Conservation (phyloP, 30 jellyfish, hydroid and myxozoan genomes). For the Phacellophora camtschatica region DNA sequence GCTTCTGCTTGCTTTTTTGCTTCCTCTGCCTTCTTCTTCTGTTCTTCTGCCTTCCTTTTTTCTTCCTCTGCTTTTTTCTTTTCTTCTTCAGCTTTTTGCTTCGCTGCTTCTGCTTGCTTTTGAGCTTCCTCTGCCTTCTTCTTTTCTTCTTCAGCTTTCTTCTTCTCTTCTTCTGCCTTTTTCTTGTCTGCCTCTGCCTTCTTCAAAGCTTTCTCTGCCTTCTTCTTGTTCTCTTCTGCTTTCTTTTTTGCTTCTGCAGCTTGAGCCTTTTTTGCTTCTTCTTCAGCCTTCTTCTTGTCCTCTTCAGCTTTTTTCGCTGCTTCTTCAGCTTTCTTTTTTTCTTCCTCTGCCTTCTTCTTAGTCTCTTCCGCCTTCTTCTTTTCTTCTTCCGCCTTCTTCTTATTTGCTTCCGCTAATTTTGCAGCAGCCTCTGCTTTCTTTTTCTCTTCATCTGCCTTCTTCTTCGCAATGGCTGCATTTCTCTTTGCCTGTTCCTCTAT, state of each 20-base stretch:
- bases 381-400: constrained; percentile 49
- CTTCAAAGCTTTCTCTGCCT: constrained; percentile 14
- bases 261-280: not conserved
- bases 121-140: constrained; percentile 33
- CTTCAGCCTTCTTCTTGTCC: constrained; percentile 1
- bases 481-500: constrained; percentile 25
- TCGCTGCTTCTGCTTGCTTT: constrained; percentile 1
- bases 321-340: constrained; percentile 36
- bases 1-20: not conserved
- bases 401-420: constrained; percentile 42
- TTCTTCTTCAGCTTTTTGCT: constrained; percentile 6
- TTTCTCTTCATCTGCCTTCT: constrained; percentile 20
- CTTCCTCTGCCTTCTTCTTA: constrained; percentile 18
- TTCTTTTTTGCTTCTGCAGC: constrained; percentile 3
- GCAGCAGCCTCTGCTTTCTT: constrained; percentile 40
- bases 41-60: constrained; percentile 31
- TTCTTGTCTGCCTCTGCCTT: constrained; percentile 32
- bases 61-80: constrained; percentile 43
- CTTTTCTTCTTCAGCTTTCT: constrained; percentile 48
- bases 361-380: constrained; percentile 28
- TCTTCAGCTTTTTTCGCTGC: constrained; percentile 15
- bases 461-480: constrained; percentile 18
- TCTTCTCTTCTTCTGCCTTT: constrained; percentile 27
- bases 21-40: constrained; percentile 27
- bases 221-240: constrained; percentile 6